A percentile compares a stretch with the other conserved stretches of the same genome.
Evolutionary conservation across 2,113 vertebrate genomes (phyloP).

Genomic region (Aegithalos caudatus): DNA sequence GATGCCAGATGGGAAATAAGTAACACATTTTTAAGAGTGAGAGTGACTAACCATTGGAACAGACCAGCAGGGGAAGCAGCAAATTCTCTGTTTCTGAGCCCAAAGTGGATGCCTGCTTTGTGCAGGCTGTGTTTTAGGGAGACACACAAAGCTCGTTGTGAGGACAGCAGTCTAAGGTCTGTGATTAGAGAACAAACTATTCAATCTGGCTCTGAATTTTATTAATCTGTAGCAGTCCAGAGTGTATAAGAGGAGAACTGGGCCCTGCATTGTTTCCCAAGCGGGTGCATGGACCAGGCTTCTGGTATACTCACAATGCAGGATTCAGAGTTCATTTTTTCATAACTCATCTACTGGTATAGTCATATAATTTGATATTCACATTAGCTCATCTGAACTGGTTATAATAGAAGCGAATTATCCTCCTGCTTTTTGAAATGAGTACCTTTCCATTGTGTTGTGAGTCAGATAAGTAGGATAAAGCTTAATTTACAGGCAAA

Average conservation of each 20-base stretch:
- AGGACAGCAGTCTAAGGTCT: background rate
- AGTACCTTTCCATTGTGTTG: background rate
- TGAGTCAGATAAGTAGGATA: background rate
- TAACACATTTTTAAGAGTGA: constrained; percentile 36
- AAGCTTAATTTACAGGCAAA: too few species aligned
- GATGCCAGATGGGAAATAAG: constrained; percentile 50
- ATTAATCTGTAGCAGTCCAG: background rate
- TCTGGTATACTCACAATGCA: background rate
- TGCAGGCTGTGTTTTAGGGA: background rate
- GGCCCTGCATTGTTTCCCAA: background rate
- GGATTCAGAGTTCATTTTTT: background rate
- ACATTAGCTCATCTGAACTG: background rate
- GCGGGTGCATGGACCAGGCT: background rate
- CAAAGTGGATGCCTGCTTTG: constrained; percentile 4
- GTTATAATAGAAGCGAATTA: background rate
- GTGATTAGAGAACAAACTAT: background rate
- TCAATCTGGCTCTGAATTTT: background rate
- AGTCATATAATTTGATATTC: background rate
- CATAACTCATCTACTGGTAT: background rate
- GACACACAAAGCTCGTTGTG: background rate
- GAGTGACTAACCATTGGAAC: constrained; percentile 45
- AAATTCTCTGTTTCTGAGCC: background rate
- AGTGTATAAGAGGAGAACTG: background rate
- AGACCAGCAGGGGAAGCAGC: background rate
- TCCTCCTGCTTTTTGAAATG: background rate